phyloP scores from a whole-genome alignment of 2,113 vertebrate species.

The Alosa alosa region DNA sequence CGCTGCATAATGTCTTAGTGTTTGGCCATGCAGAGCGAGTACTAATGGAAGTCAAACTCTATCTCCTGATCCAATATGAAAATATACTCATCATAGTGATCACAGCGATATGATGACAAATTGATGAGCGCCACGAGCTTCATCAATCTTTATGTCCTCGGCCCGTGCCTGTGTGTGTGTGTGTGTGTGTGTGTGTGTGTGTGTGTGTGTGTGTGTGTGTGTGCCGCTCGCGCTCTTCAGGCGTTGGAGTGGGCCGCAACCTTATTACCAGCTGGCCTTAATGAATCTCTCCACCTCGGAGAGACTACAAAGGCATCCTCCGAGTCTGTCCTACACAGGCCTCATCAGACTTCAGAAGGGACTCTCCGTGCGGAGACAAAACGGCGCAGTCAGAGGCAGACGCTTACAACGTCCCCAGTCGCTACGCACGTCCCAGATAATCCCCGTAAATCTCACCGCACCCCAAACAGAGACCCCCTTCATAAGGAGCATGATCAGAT shows the following conservation, averaged over 20 bases:
- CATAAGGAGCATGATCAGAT: not conserved
- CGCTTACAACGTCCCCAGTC: not conserved
- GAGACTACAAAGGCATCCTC: slow-evolving; percentile 9
- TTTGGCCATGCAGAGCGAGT: not conserved
- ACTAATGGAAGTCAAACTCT: slow-evolving; percentile 13
- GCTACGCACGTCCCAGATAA: no score
- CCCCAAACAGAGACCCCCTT: not conserved
- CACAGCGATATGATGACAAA: slow-evolving; percentile 9
- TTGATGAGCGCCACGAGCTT: not conserved
- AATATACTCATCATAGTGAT: slow-evolving; percentile 1
- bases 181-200: not conserved
- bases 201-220: not conserved
- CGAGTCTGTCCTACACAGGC: not conserved
- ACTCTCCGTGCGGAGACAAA: not conserved
- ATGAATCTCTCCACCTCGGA: not conserved
- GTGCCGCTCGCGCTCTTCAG: not conserved
- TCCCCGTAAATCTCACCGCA: no score
- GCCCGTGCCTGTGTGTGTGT: not conserved
- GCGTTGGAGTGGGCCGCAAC: slow-evolving; percentile 3
- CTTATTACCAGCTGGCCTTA: slow-evolving; percentile 3
- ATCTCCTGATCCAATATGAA: slow-evolving; percentile 17
- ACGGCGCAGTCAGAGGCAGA: not conserved
- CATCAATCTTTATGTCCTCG: not conserved
- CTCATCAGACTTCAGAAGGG: slow-evolving; percentile 14
- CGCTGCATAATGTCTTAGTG: not conserved